Base-by-base conservation (phyloP, 23 tunicate species). In the Botrylloides violaceus region DNA sequence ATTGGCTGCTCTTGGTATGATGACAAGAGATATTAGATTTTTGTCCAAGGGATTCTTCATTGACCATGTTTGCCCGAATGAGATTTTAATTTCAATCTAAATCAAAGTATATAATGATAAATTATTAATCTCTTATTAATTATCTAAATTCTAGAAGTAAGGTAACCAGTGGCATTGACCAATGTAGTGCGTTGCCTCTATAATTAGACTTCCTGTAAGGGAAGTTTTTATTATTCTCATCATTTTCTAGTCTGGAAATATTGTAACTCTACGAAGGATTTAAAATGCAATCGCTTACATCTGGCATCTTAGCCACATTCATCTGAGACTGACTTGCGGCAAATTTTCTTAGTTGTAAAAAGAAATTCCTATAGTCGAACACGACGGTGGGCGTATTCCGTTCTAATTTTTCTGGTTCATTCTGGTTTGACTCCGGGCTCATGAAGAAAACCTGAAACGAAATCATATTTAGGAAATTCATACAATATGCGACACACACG, bases 41-140 rank as follows among this genome's bases (percentile, higher is more conserved):
- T 76, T 87, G 31, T 87, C 86, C 6, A 87, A 47, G 22, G 85
- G 85, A 26, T 78, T 76, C 50, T 76, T 76, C 65, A 87, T 76
- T 29, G 95, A 87, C 95, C 95, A 87, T 36, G 60, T 87, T 70
- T 87, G 95, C 4, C 85, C 95, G 47, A 87, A 87, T 35, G 95
- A 87, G 7, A 56, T 78, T 32, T 70, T 61, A 19, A 87, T 22
- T 70, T 87, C 95, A 38, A 37, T 37, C 95, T 87, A 36, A 18
- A 36, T 70, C 34, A 56, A 77, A 71, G 58, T 61, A 73, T 7
- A 59, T 29, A 59, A 18, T 73, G 26, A 20, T 24, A 47, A 21
- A 71, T 43, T n/a, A 9, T 12, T 28, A 15, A 0, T 12, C 23
- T 0, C 71, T 9, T 29, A 31, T 29, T 29, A 29, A n/a, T n/a